Evolutionary conservation across 2,113 vertebrate genomes (phyloP).

Genomic region (Crotophaga sulcirostris): DNA sequence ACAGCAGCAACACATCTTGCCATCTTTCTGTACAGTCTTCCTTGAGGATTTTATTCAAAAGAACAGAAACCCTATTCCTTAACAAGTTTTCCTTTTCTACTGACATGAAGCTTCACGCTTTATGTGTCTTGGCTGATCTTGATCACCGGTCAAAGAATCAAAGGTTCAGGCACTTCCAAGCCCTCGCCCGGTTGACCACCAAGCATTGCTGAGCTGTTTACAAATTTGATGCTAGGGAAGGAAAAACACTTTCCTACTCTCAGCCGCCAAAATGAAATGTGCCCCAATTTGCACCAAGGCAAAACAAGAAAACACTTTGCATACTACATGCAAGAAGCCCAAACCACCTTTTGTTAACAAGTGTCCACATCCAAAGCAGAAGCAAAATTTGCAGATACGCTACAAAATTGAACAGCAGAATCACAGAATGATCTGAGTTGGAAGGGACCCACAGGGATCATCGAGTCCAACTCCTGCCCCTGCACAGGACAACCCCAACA

Average conservation of each 20-base stretch:
- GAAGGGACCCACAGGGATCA: too few species aligned
- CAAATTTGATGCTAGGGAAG: not conserved
- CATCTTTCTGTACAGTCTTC: slow-evolving; percentile 12
- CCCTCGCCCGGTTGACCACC: not conserved
- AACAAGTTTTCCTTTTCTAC: not conserved
- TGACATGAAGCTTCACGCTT: not conserved
- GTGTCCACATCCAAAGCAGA: not conserved
- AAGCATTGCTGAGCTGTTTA: not conserved
- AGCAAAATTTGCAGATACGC: too few species aligned
- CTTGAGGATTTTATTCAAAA: not conserved
- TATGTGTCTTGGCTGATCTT: not conserved
- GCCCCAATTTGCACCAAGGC: not conserved
- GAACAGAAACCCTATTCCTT: slow-evolving; percentile 25
- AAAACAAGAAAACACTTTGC: too few species aligned
- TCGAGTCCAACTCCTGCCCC: too few species aligned
- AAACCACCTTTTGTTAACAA: fast-evolving
- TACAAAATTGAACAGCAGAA: not conserved
- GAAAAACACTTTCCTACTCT: fast-evolving
- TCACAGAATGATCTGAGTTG: too few species aligned
- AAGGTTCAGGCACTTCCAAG: not conserved
- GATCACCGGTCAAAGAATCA: not conserved
- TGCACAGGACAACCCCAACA: too few species aligned
- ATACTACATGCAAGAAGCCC: not conserved
- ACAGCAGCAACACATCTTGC: slow-evolving; percentile 54
- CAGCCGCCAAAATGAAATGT: fast-evolving